Evolutionary conservation across 2,113 vertebrate species (phyloP).

Genomic region (Nycticebus coucang): DNA sequence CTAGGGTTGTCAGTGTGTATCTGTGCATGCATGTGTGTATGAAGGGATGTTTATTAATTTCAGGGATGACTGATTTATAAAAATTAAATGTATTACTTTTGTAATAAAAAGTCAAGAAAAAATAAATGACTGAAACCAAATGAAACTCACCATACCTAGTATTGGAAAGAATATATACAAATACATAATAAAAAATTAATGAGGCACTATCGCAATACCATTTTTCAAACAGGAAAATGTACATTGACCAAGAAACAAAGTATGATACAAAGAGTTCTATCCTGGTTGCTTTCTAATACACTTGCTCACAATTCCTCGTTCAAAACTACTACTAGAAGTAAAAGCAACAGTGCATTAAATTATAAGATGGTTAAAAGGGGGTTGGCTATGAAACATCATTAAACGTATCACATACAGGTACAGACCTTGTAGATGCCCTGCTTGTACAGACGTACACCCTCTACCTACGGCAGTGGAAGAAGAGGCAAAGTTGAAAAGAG

Average conservation of each 20-base stretch:
- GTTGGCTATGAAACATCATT: background rate
- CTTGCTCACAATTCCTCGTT: background rate
- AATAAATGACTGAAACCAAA: slow-evolving; percentile 23
- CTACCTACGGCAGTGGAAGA: background rate
- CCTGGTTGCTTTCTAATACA: background rate
- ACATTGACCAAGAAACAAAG: background rate
- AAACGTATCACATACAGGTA: background rate
- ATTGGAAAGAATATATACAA: slow-evolving; percentile 11
- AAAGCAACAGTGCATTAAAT: background rate
- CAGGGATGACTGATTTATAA: background rate
- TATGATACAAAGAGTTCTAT: background rate
- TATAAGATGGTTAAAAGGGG: background rate
- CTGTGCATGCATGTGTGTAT: background rate
- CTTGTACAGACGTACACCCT: background rate
- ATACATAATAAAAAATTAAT: background rate
- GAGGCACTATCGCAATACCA: background rate
- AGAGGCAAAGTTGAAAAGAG: background rate
- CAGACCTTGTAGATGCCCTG: background rate
- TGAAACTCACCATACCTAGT: background rate
- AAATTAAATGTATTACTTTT: slow-evolving; percentile 9
- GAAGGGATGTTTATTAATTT: background rate
- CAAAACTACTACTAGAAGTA: background rate
- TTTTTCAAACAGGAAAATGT: background rate
- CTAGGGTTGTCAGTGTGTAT: background rate
- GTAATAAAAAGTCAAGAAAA: slow-evolving; percentile 29